These are phyloP conservation scores for Cephalopachus bancanus DNA, from an alignment of 2,797 vertebrate genomes.

Conservation along the genomic window DNA sequence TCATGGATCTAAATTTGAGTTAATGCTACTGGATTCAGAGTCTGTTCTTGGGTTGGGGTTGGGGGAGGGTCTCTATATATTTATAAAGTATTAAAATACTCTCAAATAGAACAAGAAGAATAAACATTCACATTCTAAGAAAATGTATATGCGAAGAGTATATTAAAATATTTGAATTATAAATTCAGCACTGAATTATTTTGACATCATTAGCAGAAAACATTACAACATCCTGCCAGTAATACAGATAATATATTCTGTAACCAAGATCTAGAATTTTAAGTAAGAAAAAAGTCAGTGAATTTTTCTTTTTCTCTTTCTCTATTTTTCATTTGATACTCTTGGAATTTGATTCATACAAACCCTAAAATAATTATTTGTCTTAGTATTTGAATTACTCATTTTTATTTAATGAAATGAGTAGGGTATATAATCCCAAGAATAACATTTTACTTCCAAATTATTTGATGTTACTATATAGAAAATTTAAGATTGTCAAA, in stretches of 20 bases:
- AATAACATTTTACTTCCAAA: constrained; percentile 22
- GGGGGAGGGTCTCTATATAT: not conserved
- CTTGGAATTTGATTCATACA: constrained; percentile 26
- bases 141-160: constrained; percentile 2
- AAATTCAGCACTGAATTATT: constrained; percentile 48
- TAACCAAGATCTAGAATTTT: constrained; percentile 36
- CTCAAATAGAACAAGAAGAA: constrained; percentile 19
- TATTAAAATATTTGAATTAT: constrained; percentile 36
- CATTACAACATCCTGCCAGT: not conserved
- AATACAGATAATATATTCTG: not conserved
- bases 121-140: not conserved
- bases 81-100: constrained; percentile 34
- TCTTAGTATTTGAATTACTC: constrained; percentile 36
- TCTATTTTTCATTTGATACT: not conserved
- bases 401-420: constrained; percentile 52
- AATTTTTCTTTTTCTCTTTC: not conserved
- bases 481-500: not conserved
- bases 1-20: constrained; percentile 53
- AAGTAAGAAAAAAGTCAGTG: not conserved
- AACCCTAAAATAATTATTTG: constrained; percentile 1
- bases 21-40: not conserved
- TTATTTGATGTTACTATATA: not conserved
- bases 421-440: not conserved
- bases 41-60: not conserved
- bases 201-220: constrained; percentile 48